Base-by-base conservation (phyloP, 1,140 invertebrate species). In the Neoseiulus cucumeris region DNA sequence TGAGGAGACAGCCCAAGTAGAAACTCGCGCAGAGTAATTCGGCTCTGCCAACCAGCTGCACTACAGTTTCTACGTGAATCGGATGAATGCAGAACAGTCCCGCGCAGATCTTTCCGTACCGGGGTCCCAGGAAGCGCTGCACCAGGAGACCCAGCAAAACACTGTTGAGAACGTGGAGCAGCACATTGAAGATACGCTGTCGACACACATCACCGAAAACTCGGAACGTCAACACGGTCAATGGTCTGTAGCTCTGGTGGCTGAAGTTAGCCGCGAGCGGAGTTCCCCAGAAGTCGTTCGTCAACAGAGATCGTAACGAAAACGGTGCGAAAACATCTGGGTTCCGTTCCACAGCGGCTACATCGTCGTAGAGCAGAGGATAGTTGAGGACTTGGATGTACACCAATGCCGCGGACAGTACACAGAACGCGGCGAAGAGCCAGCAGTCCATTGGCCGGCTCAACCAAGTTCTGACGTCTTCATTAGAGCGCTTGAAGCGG, bases 61-160 rank as follows among this genome's bases (percentile, higher is more conserved):
- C 78, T 75, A 85, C 84, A 71, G 83, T 87, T 78, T 93, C 90
- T 30, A 87, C 89, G 76, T 98, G 94, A 69, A 98, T 84, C 20
- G 94, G 94, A 79, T 97, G 94, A 33, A 89, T 84, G 55, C 88
- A 82, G 81, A 95, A 98, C 42, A 96, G 72, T 0, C 87, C 69
- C 59, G 87, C 79, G 33, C 84, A 83, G 18, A 90, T 79, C 84
- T 81, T 70, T 66, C 80, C 73, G 68, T 75, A 70, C 39, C 72
- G 71, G 28, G 65, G 59, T 70, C 65, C 51, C 83, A 75, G 2
- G 82, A 81, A 4, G 83, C 83, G 69, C 9, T 12, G 68, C 67
- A 67, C 78, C 73, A 82, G 81, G 69, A 87, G 75, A 75, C 75
- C 72, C 67, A 81, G 77, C 66, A 81, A 79, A 18, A 87, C 75